phyloP scores from a whole-genome alignment of 1,140 invertebrate species.

The Meteorus sp. region DNA sequence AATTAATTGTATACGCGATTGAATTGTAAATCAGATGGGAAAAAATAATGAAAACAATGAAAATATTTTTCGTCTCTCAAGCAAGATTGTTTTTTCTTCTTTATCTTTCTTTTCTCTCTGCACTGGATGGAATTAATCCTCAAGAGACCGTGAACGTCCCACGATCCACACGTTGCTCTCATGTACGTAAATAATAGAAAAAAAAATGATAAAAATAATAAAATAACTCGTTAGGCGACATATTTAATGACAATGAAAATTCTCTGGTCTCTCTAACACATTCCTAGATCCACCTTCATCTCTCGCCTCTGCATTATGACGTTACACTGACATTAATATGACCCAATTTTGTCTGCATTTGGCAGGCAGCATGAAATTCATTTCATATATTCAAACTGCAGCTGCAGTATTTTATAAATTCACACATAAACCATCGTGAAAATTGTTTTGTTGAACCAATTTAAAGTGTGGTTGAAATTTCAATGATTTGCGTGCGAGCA shows the following conservation, averaged over 20 bases:
- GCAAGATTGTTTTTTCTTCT: not conserved
- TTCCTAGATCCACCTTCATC: not conserved
- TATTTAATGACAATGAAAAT: too few species aligned
- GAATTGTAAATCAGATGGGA: not conserved
- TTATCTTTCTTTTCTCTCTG: too few species aligned
- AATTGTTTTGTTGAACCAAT: not conserved
- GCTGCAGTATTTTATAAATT: too few species aligned
- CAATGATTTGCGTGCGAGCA: not conserved
- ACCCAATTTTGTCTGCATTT: too few species aligned
- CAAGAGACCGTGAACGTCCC: not conserved
- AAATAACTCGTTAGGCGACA: too few species aligned
- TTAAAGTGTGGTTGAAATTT: not conserved
- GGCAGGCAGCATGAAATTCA: too few species aligned
- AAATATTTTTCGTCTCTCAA: not conserved
- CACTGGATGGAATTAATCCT: not conserved
- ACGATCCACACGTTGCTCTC: not conserved
- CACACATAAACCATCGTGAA: not conserved
- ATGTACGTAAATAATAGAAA: too few species aligned
- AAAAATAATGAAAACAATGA: not conserved
- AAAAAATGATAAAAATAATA: too few species aligned
- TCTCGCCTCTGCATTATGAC: too few species aligned
- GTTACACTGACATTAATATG: too few species aligned
- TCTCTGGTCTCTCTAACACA: not conserved
- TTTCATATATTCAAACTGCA: too few species aligned
- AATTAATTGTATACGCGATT: not conserved